Conservation (phyloP, 2,888 invertebrate species). For the Apotomis capreana region DNA sequence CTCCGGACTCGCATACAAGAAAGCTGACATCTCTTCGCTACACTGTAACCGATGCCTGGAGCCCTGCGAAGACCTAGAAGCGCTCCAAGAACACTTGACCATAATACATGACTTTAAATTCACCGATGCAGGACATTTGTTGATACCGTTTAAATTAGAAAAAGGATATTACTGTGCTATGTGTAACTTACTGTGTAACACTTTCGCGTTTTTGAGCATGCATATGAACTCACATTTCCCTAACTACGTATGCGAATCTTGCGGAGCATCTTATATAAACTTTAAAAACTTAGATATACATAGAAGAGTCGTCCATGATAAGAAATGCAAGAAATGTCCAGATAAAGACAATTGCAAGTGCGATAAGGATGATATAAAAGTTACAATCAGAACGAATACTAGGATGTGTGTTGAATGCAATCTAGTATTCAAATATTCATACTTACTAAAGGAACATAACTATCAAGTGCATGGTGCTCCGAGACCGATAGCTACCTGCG, state of each 20-base stretch:
- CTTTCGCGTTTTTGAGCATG: slow-evolving; percentile 51
- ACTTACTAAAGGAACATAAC: slow-evolving; percentile 53
- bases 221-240: slow-evolving; percentile 63
- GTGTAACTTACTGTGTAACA: slow-evolving; percentile 54
- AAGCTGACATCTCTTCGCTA: slow-evolving; percentile 61
- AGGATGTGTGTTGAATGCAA: slow-evolving; percentile 51
- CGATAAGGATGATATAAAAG: slow-evolving; percentile 48
- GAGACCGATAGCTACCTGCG: slow-evolving; percentile 49
- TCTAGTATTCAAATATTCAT: slow-evolving; percentile 53
- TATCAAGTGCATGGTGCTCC: slow-evolving; percentile 54
- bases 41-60: slow-evolving; percentile 56
- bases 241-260: slow-evolving; percentile 60
- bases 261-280: slow-evolving; percentile 59
- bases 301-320: slow-evolving; percentile 53
- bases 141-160: slow-evolving; percentile 58
- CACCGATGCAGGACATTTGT: slow-evolving; percentile 49
- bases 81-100: slow-evolving; percentile 54
- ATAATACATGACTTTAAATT: slow-evolving; percentile 52
- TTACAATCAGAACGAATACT: slow-evolving; percentile 42
- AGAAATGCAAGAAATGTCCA: slow-evolving; percentile 56
- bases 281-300: slow-evolving; percentile 56
- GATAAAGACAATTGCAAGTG: slow-evolving; percentile 42
- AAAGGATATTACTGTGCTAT: slow-evolving; percentile 53
- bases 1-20: slow-evolving; percentile 54
- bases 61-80: slow-evolving; percentile 47